These are phyloP conservation scores for Oxyscelio sp. DNA, from an alignment of 2,888 invertebrate species.

Conservation along the genomic window DNA sequence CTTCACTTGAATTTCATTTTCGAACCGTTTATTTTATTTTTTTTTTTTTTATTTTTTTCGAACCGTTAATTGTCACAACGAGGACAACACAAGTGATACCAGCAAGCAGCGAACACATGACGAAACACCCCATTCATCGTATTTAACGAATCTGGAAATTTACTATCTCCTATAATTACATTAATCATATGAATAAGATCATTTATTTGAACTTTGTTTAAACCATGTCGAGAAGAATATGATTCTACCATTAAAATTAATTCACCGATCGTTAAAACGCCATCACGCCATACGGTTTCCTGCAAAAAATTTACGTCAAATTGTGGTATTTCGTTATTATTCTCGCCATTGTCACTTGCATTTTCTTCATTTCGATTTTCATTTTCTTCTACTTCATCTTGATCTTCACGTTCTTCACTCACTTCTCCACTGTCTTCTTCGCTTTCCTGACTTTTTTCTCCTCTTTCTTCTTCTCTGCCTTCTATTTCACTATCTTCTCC, in stretches of 20 bases:
- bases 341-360: too few relatives aligned
- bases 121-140: background rate
- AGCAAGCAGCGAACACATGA: slow-evolving; percentile 14
- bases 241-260: slow-evolving; percentile 16
- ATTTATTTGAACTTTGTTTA: background rate
- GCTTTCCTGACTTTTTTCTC: too few relatives aligned
- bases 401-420: background rate
- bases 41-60: slow-evolving; percentile 1
- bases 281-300: slow-evolving; percentile 7
- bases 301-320: slow-evolving; percentile 5
- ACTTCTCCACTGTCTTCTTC: background rate
- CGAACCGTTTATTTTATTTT: background rate
- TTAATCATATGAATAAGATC: slow-evolving; percentile 17
- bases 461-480: too few relatives aligned
- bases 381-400: background rate
- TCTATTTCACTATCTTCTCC: too few relatives aligned
- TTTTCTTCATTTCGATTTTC: background rate
- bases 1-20: slow-evolving; percentile 13
- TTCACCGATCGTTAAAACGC: slow-evolving; percentile 16
- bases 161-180: background rate
- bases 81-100: slow-evolving; percentile 27
- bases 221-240: slow-evolving; percentile 7
- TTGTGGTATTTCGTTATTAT: background rate
- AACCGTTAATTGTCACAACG: slow-evolving; percentile 20
- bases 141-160: slow-evolving; percentile 6